Evolutionary conservation across 1,140 invertebrate species (phyloP).

Genomic region (Hylaeus volcanicus): DNA sequence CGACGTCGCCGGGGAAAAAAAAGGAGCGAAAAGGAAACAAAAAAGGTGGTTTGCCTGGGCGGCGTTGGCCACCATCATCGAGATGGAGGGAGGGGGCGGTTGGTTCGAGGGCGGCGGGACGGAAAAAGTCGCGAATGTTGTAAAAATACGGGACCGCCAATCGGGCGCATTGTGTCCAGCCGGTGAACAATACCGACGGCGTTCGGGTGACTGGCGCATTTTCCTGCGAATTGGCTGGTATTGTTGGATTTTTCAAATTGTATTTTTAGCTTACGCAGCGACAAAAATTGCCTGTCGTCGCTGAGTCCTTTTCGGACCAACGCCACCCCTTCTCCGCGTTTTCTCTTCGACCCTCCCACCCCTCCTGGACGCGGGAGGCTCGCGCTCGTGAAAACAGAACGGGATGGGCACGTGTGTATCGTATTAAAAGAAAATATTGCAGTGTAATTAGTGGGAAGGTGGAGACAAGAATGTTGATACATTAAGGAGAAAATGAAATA

Average conservation of each 20-base stretch:
- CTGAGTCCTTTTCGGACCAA: constrained; percentile 15
- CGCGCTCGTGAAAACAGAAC: no score
- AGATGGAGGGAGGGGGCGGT: background rate
- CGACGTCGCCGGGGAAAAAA: constrained; percentile 49
- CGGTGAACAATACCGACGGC: constrained; percentile 71
- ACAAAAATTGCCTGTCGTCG: constrained; percentile 57
- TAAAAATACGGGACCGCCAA: constrained; percentile 77
- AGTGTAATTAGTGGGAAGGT: no score
- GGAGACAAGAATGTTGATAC: no score
- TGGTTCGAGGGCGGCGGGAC: background rate
- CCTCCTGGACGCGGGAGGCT: background rate
- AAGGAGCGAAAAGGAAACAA: constrained; percentile 55
- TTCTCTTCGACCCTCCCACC: no score
- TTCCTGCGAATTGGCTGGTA: constrained; percentile 74
- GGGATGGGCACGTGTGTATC: no score
- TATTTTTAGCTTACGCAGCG: constrained; percentile 69
- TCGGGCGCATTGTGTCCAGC: constrained; percentile 77
- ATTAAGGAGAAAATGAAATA: no score
- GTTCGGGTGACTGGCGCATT: constrained; percentile 64
- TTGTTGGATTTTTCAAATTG: constrained; percentile 78
- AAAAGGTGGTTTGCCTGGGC: constrained; percentile 46
- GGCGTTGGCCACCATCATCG: constrained; percentile 6
- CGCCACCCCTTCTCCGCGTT: constrained; percentile 8
- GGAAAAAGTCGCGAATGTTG: constrained; percentile 74
- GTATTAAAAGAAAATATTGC: no score